Base-by-base conservation (phyloP, 2,113 vertebrate species). In the Myocastor coypus region DNA sequence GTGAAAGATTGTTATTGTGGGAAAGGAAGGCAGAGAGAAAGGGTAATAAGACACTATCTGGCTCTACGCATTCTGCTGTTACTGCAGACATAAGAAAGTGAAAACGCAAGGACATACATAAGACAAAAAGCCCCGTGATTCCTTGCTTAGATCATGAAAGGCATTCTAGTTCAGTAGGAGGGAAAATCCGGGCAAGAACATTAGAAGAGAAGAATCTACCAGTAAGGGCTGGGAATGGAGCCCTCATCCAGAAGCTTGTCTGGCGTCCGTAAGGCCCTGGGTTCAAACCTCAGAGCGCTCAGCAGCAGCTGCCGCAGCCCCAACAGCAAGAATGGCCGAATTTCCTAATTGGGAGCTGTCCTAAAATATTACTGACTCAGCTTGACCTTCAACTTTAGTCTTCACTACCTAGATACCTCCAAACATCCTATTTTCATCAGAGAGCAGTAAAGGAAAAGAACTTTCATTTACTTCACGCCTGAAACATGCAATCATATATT, bases 101-200 rank as follows among this genome's bases (percentile, higher is more conserved):
- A 83, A 95, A 94, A 94, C 75, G 94, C 83, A 71, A 82, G 91
- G 95, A 95, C 5, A 8, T 46, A 97, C 84, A 88, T 93, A 95
- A 96, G 82, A 68, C 30, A n/a, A 55, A 78, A 88, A 83, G 30
- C 24, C 77, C 63, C 55, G 86, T 71, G n/a, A 19, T 77, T 83
- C 77, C 61, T 92, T 87, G 55, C 80, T 91, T 80, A 84, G 81
- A 64, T 83, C 42, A 40, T 68, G 69, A 80, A 84, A 59, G n/a
- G 0, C 34, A 40, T 84, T 94, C 96, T 86, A 83, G 77, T 83
- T 83, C 6, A 52, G 57, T 57, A 46, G 90, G 81, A 81, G 87
- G 77, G 82, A 26, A 87, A 90, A 95, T 78, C 55, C 19, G 3
- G 55, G 30, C n/a, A 52, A 52, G 30, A 30, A 78, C 37, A 30